Evolutionary conservation across 2,113 vertebrate species (phyloP).

Genomic region (Pyxicephalus adspersus): DNA sequence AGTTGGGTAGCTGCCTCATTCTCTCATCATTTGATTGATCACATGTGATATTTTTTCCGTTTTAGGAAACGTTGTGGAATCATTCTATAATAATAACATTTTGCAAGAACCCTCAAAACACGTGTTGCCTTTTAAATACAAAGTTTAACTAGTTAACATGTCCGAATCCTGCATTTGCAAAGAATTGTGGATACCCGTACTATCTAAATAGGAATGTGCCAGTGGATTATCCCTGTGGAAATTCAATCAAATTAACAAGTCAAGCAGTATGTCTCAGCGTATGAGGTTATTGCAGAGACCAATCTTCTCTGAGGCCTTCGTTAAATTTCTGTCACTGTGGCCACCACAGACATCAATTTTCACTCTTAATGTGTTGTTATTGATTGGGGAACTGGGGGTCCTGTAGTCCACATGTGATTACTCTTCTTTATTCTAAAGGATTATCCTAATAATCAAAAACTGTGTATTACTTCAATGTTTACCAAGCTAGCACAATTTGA

Average conservation of each 20-base stretch:
- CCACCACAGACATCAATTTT: slow-evolving; percentile 23
- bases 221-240: not conserved
- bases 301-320: not conserved
- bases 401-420: slow-evolving; percentile 15
- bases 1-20: too few species aligned
- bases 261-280: not conserved
- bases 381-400: slow-evolving; percentile 25
- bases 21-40: too few species aligned
- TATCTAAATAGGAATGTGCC: not conserved
- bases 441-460: slow-evolving; percentile 43
- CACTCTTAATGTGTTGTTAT: slow-evolving; percentile 34
- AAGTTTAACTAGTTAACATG: too few species aligned
- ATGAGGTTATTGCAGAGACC: slow-evolving; percentile 5
- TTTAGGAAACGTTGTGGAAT: too few species aligned
- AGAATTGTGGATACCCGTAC: not conserved
- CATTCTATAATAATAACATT: too few species aligned
- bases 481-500: not conserved
- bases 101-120: too few species aligned
- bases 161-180: too few species aligned
- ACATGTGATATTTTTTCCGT: too few species aligned
- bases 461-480: slow-evolving; percentile 26
- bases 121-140: too few species aligned
- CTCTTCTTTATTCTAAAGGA: slow-evolving; percentile 3
- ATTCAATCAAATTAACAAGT: slow-evolving; percentile 6
- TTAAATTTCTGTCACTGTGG: not conserved